Evolutionary conservation across 2,113 vertebrate genomes (phyloP).

Genomic region (Ornithorhynchus anatinus): DNA sequence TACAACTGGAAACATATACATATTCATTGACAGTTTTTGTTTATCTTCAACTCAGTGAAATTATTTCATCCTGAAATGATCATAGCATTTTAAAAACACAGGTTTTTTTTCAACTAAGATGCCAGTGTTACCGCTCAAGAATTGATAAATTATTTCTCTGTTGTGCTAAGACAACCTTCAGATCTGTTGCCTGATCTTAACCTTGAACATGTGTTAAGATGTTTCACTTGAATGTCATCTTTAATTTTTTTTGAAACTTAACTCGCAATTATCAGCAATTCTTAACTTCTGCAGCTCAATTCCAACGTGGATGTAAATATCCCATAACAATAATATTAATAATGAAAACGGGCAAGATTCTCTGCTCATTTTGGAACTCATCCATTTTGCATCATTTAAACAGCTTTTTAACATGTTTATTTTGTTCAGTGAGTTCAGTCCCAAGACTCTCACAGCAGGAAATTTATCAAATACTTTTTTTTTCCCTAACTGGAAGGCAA

Average conservation of each 20-base stretch:
- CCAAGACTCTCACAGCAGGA: too few species aligned
- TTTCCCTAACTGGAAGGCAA: too few species aligned
- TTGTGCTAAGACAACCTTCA: constrained; percentile 30
- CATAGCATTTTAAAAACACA: constrained; percentile 14
- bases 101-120: constrained; percentile 8
- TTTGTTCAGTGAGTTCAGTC: too few species aligned
- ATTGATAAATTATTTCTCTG: constrained; percentile 10
- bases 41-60: constrained; percentile 26
- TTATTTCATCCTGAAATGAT: constrained; percentile 1
- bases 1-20: constrained; percentile 14
- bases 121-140: neutral
- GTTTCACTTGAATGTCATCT: constrained; percentile 6
- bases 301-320: neutral
- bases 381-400: too few species aligned
- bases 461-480: too few species aligned
- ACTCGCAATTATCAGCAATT: neutral
- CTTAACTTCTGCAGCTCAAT: neutral
- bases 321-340: neutral
- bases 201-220: too few species aligned
- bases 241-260: constrained; percentile 19
- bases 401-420: too few species aligned
- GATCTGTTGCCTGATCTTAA: too few species aligned
- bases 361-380: too few species aligned
- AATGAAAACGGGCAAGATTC: constrained; percentile 1
- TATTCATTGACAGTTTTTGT: constrained; percentile 33